A percentile compares a stretch with the other conserved stretches of the same genome.
phyloP scores from a whole-genome alignment of 2,888 invertebrate species.

The Limnephilus marmoratus region DNA sequence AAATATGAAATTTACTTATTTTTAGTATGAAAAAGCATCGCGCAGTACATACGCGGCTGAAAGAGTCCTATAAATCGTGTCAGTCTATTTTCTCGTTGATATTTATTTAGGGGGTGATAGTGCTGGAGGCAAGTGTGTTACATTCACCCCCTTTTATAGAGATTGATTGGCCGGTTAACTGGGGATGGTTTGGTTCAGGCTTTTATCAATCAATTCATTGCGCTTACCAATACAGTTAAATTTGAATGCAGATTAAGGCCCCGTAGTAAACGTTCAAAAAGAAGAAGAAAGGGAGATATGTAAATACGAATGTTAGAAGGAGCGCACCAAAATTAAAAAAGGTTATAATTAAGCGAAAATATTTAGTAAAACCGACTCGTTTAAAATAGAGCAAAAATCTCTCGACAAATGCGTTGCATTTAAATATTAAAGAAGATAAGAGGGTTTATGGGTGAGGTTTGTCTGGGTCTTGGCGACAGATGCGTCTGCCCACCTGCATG shows the following conservation, averaged over 20 bases:
- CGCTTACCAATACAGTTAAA: not conserved
- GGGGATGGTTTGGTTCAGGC: not conserved
- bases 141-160: slow-evolving; percentile 5
- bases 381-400: too few relatives aligned
- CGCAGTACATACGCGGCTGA: not conserved
- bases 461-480: too few relatives aligned
- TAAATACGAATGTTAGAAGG: too few relatives aligned
- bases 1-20: not conserved
- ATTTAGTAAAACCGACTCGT: too few relatives aligned
- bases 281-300: too few relatives aligned
- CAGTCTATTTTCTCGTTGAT: not conserved
- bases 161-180: not conserved
- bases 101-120: not conserved
- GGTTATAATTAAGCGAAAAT: too few relatives aligned
- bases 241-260: not conserved
- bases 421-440: too few relatives aligned
- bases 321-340: too few relatives aligned
- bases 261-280: too few relatives aligned
- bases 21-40: not conserved
- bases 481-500: too few relatives aligned
- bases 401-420: too few relatives aligned
- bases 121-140: not conserved
- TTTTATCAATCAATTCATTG: not conserved
- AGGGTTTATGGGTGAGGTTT: too few relatives aligned
- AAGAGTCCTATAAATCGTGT: not conserved